These are phyloP conservation scores for Cerastoderma edule DNA, from an alignment of 2,888 invertebrate genomes.

Conservation along the genomic window DNA sequence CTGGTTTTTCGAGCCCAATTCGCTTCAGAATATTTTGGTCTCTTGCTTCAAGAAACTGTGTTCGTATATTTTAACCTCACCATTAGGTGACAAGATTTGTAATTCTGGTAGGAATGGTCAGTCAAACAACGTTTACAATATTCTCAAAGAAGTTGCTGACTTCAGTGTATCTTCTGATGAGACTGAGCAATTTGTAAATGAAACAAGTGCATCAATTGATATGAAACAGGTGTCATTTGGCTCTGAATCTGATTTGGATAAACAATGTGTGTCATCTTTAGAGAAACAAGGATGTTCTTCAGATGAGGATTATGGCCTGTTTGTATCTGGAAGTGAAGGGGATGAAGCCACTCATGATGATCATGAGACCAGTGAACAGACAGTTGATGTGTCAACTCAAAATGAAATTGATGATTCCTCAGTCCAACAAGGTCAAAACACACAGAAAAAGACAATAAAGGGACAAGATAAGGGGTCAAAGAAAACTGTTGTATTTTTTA, in stretches of 20 bases:
- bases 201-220: too few species aligned
- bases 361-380: background rate
- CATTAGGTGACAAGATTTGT: constrained; percentile 65
- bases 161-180: constrained; percentile 64
- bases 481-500: constrained; percentile 37
- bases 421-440: background rate
- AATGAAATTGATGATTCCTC: constrained; percentile 1
- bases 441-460: background rate
- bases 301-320: constrained; percentile 18
- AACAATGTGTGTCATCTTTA: background rate
- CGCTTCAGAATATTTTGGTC: constrained; percentile 91
- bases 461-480: constrained; percentile 20
- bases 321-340: constrained; percentile 16
- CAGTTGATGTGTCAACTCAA: background rate
- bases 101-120: constrained; percentile 68
- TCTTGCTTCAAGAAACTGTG: constrained; percentile 96
- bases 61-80: constrained; percentile 88
- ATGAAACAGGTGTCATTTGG: too few species aligned
- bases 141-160: constrained; percentile 75
- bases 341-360: constrained; percentile 1
- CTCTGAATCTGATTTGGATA: too few species aligned
- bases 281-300: constrained; percentile 31
- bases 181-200: too few species aligned
- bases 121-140: constrained; percentile 68
- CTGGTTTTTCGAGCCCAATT: constrained; percentile 92